These are phyloP conservation scores for Copidosoma floridanum DNA, from an alignment of 1,140 invertebrate genomes.

Conservation along the genomic window DNA sequence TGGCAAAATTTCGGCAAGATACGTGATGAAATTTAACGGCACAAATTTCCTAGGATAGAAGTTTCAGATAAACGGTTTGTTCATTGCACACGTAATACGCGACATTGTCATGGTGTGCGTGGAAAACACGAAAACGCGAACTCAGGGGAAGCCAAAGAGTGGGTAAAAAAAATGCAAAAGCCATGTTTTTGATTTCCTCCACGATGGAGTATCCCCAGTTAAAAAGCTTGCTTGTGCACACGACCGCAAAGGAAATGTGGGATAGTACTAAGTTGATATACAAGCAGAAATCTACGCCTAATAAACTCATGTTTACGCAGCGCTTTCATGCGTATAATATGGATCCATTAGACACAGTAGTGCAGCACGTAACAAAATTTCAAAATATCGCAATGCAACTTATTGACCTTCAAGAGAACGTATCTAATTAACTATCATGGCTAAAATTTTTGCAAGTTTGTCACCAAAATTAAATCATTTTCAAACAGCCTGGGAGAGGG, in stretches of 20 bases:
- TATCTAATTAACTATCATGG: constrained; percentile 27
- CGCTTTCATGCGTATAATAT: constrained; percentile 23
- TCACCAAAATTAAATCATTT: constrained; percentile 19
- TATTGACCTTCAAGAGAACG: constrained; percentile 20
- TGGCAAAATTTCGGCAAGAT: neutral
- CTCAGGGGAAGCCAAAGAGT: constrained; percentile 2
- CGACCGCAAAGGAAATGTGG: constrained; percentile 27
- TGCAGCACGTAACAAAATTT: constrained; percentile 28
- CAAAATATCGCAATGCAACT: constrained; percentile 26
- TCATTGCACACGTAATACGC: neutral
- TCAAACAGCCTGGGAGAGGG: constrained; percentile 28
- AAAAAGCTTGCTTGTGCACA: constrained; percentile 17
- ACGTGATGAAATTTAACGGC: constrained; percentile 19
- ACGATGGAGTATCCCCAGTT: constrained; percentile 10
- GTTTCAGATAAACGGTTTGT: constrained; percentile 20
- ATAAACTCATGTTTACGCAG: constrained; percentile 25
- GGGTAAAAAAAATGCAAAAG: constrained; percentile 23
- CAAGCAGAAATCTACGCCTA: constrained; percentile 31
- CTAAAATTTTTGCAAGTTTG: constrained; percentile 27
- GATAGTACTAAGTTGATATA: constrained; percentile 1
- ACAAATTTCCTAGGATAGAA: constrained; percentile 21
- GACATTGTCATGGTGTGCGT: constrained; percentile 20
- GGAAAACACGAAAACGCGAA: neutral
- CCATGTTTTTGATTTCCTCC: constrained; percentile 23
- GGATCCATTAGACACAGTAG: constrained; percentile 21